phyloP scores from a whole-genome alignment of 2,113 vertebrate species.

The Acrocephalus kingi region DNA sequence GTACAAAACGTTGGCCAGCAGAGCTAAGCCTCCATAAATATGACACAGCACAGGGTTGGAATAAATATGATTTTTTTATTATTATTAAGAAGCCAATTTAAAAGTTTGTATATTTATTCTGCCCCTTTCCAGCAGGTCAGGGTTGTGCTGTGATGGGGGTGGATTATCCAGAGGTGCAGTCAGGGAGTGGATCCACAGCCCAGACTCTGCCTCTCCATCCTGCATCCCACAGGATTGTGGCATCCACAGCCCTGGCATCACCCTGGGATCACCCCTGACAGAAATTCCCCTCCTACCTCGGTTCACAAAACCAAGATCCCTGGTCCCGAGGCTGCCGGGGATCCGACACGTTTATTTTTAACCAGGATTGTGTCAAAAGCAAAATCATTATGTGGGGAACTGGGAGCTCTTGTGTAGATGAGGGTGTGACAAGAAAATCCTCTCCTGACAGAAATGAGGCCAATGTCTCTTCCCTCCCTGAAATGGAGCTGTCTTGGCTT shows the following conservation, averaged over 20 bases:
- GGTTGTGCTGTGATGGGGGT: background rate
- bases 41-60: background rate
- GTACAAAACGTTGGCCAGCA: background rate
- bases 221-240: background rate
- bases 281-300: background rate
- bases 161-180: background rate
- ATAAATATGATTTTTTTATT: background rate
- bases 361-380: background rate
- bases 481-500: background rate
- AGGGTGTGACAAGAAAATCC: background rate
- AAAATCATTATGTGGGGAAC: background rate
- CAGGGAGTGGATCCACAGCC: background rate
- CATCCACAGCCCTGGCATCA: background rate
- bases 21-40: background rate
- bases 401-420: background rate
- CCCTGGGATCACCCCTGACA: background rate
- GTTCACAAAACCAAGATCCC: background rate
- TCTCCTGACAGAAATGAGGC: slow-evolving; percentile 31
- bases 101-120: background rate
- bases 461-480: background rate
- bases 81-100: background rate
- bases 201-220: background rate
- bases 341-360: background rate
- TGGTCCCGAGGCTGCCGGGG: background rate
- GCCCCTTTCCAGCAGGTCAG: background rate